These are phyloP conservation scores for Proterorhinus semilunaris DNA, from an alignment of 2,113 vertebrate species.

Conservation along the genomic window DNA sequence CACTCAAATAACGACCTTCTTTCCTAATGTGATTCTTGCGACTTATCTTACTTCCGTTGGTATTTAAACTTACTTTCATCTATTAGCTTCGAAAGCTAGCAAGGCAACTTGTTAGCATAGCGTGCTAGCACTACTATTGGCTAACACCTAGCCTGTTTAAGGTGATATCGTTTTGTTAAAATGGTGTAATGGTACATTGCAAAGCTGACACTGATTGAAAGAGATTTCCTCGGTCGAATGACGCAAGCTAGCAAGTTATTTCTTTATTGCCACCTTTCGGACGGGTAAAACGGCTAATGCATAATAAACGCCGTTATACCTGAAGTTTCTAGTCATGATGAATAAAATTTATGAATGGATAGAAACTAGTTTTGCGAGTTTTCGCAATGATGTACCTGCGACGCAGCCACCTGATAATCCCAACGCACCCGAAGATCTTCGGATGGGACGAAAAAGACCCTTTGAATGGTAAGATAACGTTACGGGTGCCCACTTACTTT, in stretches of 20 bases:
- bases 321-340: constrained; percentile 72
- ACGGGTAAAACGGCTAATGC: constrained; percentile 21
- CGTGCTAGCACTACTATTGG: constrained; percentile 44
- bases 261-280: constrained; percentile 38
- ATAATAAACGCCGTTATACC: constrained; percentile 26
- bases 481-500: not conserved
- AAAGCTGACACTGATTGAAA: constrained; percentile 26
- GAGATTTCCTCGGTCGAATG: constrained; percentile 45
- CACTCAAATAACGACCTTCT: constrained; percentile 38
- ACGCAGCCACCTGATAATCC: constrained; percentile 40
- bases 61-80: constrained; percentile 60
- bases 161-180: constrained; percentile 28
- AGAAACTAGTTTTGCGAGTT: constrained; percentile 69
- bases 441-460: constrained; percentile 67
- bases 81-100: constrained; percentile 64
- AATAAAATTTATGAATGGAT: constrained; percentile 79
- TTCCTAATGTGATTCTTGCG: constrained; percentile 37
- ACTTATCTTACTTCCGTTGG: constrained; percentile 37
- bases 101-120: constrained; percentile 46
- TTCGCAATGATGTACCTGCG: constrained; percentile 70
- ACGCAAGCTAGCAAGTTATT: constrained; percentile 30
- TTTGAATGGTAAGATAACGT: constrained; percentile 61
- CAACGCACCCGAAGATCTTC: constrained; percentile 43
- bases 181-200: constrained; percentile 33
- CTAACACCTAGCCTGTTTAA: constrained; percentile 35